Evolutionary conservation across 2,888 invertebrate genomes (phyloP).

Genomic region (Dendrolimus pini): DNA sequence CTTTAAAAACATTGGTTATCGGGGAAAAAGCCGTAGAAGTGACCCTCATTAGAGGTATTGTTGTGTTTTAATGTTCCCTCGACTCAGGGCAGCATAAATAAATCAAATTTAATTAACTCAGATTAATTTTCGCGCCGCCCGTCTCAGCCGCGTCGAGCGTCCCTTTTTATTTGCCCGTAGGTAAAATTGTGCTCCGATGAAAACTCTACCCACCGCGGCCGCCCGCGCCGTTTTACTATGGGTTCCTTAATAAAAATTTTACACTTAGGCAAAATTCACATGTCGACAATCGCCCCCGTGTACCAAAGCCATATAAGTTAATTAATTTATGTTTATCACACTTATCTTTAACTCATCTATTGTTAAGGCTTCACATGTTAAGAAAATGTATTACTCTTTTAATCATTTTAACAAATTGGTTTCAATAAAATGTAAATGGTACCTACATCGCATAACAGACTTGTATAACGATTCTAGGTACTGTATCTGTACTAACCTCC

Average conservation of each 20-base stretch:
- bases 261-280: slow-evolving; percentile 59
- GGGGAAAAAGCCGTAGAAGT: slow-evolving; percentile 64
- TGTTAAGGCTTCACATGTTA: slow-evolving; percentile 23
- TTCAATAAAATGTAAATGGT: too few relatives aligned
- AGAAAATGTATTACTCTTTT: not conserved
- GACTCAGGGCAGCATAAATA: slow-evolving; percentile 62
- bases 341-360: slow-evolving; percentile 33
- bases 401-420: too few relatives aligned
- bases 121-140: slow-evolving; percentile 71
- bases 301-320: slow-evolving; percentile 42
- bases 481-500: too few relatives aligned
- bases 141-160: slow-evolving; percentile 37
- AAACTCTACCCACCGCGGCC: slow-evolving; percentile 31
- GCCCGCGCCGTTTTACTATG: slow-evolving; percentile 47
- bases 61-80: slow-evolving; percentile 65
- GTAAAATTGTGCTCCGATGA: slow-evolving; percentile 48
- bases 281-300: slow-evolving; percentile 41
- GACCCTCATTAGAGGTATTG: slow-evolving; percentile 69
- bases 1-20: slow-evolving; percentile 59
- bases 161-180: slow-evolving; percentile 66
- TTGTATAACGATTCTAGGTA: too few relatives aligned
- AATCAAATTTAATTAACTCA: slow-evolving; percentile 76
- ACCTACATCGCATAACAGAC: too few relatives aligned
- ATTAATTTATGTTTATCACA: slow-evolving; percentile 50
- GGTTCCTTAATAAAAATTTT: slow-evolving; percentile 72